phyloP scores from a whole-genome alignment of 2,888 invertebrate species.

The Tetrapedia diversipes region DNA sequence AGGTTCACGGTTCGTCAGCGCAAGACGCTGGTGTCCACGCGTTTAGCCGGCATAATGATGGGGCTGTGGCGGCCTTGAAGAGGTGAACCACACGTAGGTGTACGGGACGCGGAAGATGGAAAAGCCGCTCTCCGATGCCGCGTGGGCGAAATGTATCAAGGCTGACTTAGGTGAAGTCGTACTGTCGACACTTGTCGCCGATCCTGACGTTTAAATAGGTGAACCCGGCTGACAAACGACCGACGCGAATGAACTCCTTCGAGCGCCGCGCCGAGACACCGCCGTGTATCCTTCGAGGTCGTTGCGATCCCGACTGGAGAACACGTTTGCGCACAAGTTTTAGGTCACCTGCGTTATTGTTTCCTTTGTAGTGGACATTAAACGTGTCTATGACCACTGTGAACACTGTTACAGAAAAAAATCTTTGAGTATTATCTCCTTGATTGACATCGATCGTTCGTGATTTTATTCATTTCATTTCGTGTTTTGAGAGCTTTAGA shows the following conservation, averaged over 20 bases:
- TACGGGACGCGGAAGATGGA: slow-evolving; percentile 81
- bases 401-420: too few species aligned
- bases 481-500: too few species aligned
- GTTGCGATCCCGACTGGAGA: slow-evolving; percentile 15
- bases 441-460: too few species aligned
- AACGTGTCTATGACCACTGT: too few species aligned
- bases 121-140: slow-evolving; percentile 75
- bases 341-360: too few species aligned
- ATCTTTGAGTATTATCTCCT: too few species aligned
- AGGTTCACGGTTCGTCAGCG: slow-evolving; percentile 59
- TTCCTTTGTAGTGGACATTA: too few species aligned
- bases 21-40: slow-evolving; percentile 27
- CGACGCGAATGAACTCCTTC: slow-evolving; percentile 62
- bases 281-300: slow-evolving; percentile 32
- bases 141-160: slow-evolving; percentile 80
- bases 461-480: too few species aligned
- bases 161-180: slow-evolving; percentile 68
- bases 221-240: slow-evolving; percentile 68
- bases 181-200: slow-evolving; percentile 70
- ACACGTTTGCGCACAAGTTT: too few species aligned
- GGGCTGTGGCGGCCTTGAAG: slow-evolving; percentile 74
- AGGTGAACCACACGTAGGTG: slow-evolving; percentile 76
- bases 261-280: slow-evolving; percentile 24
- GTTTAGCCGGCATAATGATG: slow-evolving; percentile 60
- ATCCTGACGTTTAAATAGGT: slow-evolving; percentile 69